Base-by-base conservation (phyloP, 2,888 invertebrate species). In the Leptinotarsa juncta region DNA sequence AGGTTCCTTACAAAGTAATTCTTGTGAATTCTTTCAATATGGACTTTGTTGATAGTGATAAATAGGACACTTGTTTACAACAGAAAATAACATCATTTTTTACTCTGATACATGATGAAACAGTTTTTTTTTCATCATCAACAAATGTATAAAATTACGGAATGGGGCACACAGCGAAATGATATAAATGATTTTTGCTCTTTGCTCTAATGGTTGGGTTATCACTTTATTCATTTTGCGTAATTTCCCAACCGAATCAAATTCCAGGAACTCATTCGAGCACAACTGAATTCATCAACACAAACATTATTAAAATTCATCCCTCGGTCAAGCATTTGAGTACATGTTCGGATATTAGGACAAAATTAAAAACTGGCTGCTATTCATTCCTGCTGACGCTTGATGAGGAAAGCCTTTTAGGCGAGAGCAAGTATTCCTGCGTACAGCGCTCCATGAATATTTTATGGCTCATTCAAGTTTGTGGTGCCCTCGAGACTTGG, bases 361-460 rank as follows among this genome's bases (percentile, higher is more conserved):
- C 69, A 70, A 72, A 72, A 75, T 75, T 75, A 75, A 75, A 75
- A 75, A 70, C 70, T 73, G 75, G 72, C 70, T 62, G 70, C 53
- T 67, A 67, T 75, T 75, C 55, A 53, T 48, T 49, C 65, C 42
- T 67, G 65, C 68, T 71, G 71, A 70, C 74, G 72, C 67, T 23
- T 73, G 75, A 75, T 70, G 75, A 70, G 75, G 62, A 72, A 75
- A 75, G 66, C 72, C 75, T 75, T 75, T 75, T 72, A 72, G 57
- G 70, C 68, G 62, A 62, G n/a, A 67, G 51, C 67, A 23, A 51
- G 48, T 51, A 50, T 51, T 67, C 51, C 51, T 50, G 53, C 51
- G 51, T 53, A 23, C 10, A 55, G 32, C 42, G 68, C 18, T 55
- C 70, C 65, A 65, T 72, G 75, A 75, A 75, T 75, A 75, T 75